These are phyloP conservation scores for Fregetta grallaria DNA, from an alignment of 2,113 vertebrate species.

Conservation along the genomic window DNA sequence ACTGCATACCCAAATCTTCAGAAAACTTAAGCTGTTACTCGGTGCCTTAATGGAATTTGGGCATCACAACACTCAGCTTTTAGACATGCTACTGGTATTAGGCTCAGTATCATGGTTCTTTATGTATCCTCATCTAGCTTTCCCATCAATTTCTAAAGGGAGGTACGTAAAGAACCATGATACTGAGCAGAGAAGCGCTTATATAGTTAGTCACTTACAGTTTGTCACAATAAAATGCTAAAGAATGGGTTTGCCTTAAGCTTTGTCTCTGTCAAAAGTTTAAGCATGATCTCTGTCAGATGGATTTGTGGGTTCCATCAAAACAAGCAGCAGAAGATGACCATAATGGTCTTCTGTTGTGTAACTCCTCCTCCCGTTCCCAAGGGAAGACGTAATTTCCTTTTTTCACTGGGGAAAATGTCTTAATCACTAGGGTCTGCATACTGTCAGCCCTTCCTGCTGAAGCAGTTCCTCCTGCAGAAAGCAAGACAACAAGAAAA, in stretches of 20 bases:
- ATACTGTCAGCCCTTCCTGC: not conserved
- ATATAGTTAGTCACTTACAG: not conserved
- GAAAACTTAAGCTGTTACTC: not conserved
- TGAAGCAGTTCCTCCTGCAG: not conserved
- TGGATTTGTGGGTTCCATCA: not conserved
- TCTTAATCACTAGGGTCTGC: conserved; percentile 2
- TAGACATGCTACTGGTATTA: not conserved
- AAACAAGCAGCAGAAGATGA: not conserved
- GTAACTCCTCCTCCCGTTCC: not conserved
- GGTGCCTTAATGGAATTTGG: not conserved
- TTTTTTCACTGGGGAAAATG: conserved; percentile 8
- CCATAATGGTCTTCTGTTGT: not conserved
- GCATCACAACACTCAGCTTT: not conserved
- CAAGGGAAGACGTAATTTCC: not conserved
- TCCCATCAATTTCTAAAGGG: too few species aligned
- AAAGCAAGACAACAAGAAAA: not conserved
- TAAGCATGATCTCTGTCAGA: not conserved
- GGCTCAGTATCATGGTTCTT: too few species aligned
- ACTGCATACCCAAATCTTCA: not conserved
- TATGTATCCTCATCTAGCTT: too few species aligned
- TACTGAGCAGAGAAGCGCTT: not conserved
- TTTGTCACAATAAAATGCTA: not conserved
- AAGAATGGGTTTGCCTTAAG: not conserved
- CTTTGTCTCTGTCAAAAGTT: not conserved
- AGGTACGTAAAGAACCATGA: not conserved